A percentile compares a stretch with the other conserved stretches of the same genome.
Conservation (phyloP, 2,888 invertebrate genomes). For the Macaria liturata region DNA sequence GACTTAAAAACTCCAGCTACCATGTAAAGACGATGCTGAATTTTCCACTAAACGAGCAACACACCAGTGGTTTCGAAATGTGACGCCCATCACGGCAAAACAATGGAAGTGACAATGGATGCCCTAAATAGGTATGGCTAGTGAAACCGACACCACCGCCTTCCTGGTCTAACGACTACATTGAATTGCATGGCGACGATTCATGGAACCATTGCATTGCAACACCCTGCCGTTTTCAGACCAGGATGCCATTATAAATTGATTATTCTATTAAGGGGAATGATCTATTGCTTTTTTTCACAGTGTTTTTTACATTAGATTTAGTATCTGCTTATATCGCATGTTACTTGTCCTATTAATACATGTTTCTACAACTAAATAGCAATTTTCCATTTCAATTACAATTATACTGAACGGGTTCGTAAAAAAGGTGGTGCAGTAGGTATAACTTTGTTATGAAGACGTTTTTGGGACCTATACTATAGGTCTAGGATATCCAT, state of each 20-base stretch:
- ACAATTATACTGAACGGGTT: too few relatives aligned
- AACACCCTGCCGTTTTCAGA: conserved; percentile 38
- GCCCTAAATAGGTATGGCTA: conserved; percentile 51
- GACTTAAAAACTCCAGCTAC: too few relatives aligned
- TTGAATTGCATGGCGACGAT: conserved; percentile 39
- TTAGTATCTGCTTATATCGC: too few relatives aligned
- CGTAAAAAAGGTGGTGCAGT: too few relatives aligned
- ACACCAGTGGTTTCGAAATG: conserved; percentile 49
- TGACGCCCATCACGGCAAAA: conserved; percentile 53
- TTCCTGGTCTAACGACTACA: conserved; percentile 46
- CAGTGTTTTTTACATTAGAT: too few relatives aligned
- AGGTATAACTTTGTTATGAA: too few relatives aligned
- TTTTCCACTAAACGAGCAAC: conserved; percentile 19
- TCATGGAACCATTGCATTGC: conserved; percentile 48
- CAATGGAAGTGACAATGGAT: conserved; percentile 64
- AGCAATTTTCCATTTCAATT: too few relatives aligned
- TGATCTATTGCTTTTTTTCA: too few relatives aligned
- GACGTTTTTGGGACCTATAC: too few relatives aligned
- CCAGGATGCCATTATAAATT: conserved; percentile 41
- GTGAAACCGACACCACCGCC: conserved; percentile 58
- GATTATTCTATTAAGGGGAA: not conserved
- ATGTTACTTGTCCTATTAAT: too few relatives aligned
- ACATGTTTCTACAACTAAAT: too few relatives aligned
- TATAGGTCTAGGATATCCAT: too few relatives aligned
- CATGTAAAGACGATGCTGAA: not conserved